A percentile compares a stretch with the other conserved stretches of the same genome.
These are phyloP conservation scores for Portevinia maculata DNA, from an alignment of 2,888 invertebrate species.

Conservation along the genomic window DNA sequence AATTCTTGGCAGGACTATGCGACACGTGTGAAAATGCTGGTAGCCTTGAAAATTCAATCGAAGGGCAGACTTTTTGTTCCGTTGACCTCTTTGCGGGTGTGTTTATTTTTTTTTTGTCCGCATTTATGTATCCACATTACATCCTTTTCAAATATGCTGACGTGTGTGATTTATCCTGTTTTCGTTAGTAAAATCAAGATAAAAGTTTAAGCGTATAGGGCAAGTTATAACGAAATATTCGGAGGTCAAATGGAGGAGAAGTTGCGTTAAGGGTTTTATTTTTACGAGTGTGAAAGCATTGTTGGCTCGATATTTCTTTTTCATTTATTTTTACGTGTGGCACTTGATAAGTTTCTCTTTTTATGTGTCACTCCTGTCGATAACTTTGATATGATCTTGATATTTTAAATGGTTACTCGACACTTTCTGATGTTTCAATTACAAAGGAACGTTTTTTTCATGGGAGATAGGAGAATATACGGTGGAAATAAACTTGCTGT, in stretches of 20 bases:
- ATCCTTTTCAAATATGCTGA: constrained; percentile 25
- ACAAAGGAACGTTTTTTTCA: constrained; percentile 7
- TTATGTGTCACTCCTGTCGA: constrained; percentile 47
- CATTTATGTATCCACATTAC: neutral
- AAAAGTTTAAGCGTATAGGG: neutral
- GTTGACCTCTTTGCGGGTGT: constrained; percentile 29
- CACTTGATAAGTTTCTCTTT: constrained; percentile 56
- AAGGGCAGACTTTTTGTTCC: constrained; percentile 7
- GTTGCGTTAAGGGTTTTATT: constrained; percentile 26
- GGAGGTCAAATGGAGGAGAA: constrained; percentile 60
- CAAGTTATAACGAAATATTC: neutral
- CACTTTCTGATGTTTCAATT: constrained; percentile 44
- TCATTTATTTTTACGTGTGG: neutral
- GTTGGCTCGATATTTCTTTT: constrained; percentile 24
- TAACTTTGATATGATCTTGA: constrained; percentile 29
- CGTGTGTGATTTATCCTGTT: constrained; percentile 18
- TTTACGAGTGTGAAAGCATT: constrained; percentile 35
- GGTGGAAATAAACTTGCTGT: no score
- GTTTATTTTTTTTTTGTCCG: constrained; percentile 6
- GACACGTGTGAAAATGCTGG: constrained; percentile 34
- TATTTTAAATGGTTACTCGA: constrained; percentile 3
- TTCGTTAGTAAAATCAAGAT: constrained; percentile 27
- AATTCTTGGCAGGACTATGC: constrained; percentile 28
- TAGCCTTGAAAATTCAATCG: constrained; percentile 19
- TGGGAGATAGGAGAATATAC: no score